Evolutionary conservation across 2,888 invertebrate genomes (phyloP).

Genomic region (Drosophila subquinaria): DNA sequence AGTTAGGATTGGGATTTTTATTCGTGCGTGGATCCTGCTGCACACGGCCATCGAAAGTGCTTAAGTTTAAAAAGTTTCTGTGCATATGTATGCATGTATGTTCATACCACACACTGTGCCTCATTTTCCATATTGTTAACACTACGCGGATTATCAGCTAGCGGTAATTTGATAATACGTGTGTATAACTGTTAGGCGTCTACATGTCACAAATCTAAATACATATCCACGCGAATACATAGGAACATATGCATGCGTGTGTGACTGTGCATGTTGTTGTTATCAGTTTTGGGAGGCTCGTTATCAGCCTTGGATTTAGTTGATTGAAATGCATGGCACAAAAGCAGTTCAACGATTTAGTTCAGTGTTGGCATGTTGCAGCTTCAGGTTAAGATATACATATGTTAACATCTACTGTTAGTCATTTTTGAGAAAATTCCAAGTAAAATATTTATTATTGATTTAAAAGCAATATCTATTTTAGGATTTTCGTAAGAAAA

Average conservation of each 20-base stretch:
- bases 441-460: background rate
- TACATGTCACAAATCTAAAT: constrained; percentile 31
- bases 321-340: constrained; percentile 21
- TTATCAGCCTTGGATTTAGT: constrained; percentile 43
- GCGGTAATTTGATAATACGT: constrained; percentile 51
- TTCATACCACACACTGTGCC: background rate
- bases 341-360: constrained; percentile 23
- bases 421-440: background rate
- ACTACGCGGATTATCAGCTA: constrained; percentile 42
- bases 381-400: constrained; percentile 3
- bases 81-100: background rate
- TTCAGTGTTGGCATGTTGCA: constrained; percentile 8
- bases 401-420: background rate
- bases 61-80: background rate
- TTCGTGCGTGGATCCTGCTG: constrained; percentile 10
- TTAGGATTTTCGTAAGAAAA: background rate
- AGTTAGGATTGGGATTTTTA: background rate
- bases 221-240: background rate
- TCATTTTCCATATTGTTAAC: constrained; percentile 5
- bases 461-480: background rate
- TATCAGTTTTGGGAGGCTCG: constrained; percentile 33
- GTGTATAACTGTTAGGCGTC: constrained; percentile 21
- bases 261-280: constrained; percentile 10
- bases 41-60: constrained; percentile 3
- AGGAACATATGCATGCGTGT: background rate